Base-by-base conservation (phyloP, 2,113 vertebrate genomes). In the Callospermophilus lateralis region DNA sequence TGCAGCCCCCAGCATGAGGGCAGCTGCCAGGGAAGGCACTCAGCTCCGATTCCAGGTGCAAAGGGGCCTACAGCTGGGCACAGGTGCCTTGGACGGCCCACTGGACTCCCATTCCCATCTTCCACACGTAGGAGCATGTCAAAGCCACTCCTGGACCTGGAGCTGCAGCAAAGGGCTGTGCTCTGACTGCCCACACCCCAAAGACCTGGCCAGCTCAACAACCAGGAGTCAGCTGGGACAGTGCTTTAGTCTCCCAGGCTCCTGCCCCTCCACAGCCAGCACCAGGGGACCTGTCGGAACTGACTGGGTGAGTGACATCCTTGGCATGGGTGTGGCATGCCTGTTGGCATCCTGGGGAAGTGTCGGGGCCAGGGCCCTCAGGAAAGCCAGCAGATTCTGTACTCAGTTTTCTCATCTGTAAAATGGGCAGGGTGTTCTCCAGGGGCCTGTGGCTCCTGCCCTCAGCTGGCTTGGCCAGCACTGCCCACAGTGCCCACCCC, bases 271-370 rank as follows among this genome's bases (percentile, higher is more conserved):
- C 58, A 28, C 16, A 3, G 42, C 53, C 16, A 30, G 84, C 7
- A 12, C 84, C 83, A 11, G 63, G 89, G 42, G 84, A 81, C 58
- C 77, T 0, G 48, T 39, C 84, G 58, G 30, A 68, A 89, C 78
- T 0, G 0, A 73, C 87, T 0, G 11, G 91, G 85, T 0, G 0
- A 88, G 67, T 67, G 3, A 42, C 84, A 17, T 32, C 34, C 65
- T 32, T 5, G 1, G 87, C 6, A 4, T 8, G 8, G 37, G 68
- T 3, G 0, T 20, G 0, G 4, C 5, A 16, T 0, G 16, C 34
- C 8, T 8, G 8, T 15, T 6, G n/a, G 48, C 26, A 3, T 3
- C 42, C 58, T 20, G 20, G 32, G 83, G 39, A 72, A 9, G 17
- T 3, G 12, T 42, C 34, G 39, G 30, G 53, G 24, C n/a, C 0